Evolutionary conservation across 2,888 invertebrate species (phyloP), one percentile per base, ranked within the genome.

Genomic region (Acrobasis suavella): DNA sequence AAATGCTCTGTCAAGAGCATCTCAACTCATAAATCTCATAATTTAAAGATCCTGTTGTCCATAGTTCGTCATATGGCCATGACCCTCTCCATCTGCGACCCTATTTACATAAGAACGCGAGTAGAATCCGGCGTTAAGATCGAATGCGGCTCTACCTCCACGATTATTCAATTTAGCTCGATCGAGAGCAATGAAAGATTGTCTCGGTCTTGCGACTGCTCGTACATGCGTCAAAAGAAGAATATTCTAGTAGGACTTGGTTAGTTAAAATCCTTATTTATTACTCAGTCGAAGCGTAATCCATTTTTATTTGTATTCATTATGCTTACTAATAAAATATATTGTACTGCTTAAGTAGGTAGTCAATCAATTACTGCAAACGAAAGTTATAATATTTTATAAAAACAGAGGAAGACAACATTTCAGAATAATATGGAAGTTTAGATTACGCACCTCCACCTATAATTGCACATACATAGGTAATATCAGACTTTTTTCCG

Each of bases 151-250:
- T 77, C 77, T 82, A 81, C 76, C 82, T 73, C 74, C 75, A 79
- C 82, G 80, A 87, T 89, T 89, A 89, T 89, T 87, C 90, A 89
- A 89, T 90, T 89, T 88, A 87, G 80, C 72, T 69, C 80, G 81
- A 87, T 86, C 85, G 83, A 83, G 81, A 80, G 77, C 83, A 82
- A 82, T 86, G 85, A 83, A 81, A 86, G 81, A 82, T 80, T 79
- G 77, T 78, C 81, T 83, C 78, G 75, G 75, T 78, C 80, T 76
- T 75, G 60, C 51, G n/a, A n/a, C n/a, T n/a, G n/a, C n/a, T n/a
- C n/a, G n/a, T 61, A 61, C 61, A 56, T 62, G 16, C 55, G 62
- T 62, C 55, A 38, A 60, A 60, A 54, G 32, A 17, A 56, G 17
- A 14, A 42, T 42, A 38, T 56, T 42, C 16, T 55, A 38, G 55